Evolutionary conservation across 2,113 vertebrate genomes (phyloP).

Genomic region (Chlorodrepanis virens): DNA sequence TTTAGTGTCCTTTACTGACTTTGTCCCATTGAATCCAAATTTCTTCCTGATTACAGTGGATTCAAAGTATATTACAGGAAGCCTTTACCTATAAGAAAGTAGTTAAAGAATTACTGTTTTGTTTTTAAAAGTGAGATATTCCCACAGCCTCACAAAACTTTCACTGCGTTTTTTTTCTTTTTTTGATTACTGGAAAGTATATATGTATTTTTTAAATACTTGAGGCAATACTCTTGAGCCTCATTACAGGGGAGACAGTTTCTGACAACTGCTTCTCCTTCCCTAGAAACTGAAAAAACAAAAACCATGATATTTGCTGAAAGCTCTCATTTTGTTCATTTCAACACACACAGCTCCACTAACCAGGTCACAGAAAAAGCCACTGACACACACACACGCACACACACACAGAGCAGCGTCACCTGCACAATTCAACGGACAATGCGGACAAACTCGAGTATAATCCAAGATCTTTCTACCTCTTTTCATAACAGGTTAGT

Average conservation of each 20-base stretch:
- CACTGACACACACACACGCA: conserved; percentile 38
- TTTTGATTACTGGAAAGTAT: background rate
- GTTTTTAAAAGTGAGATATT: conserved; percentile 24
- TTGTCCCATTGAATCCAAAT: conserved; percentile 53
- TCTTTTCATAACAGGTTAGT: conserved; percentile 87
- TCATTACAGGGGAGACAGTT: background rate
- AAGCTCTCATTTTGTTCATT: conserved; percentile 59
- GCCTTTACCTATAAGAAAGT: conserved; percentile 54
- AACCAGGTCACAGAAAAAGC: conserved; percentile 78
- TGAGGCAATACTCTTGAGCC: background rate
- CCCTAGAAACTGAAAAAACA: conserved; percentile 56
- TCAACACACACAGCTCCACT: conserved; percentile 68
- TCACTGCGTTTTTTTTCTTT: background rate
- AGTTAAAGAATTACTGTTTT: conserved; percentile 44
- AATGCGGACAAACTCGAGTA: conserved; percentile 77
- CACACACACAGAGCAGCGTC: conserved; percentile 65
- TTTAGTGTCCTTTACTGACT: conserved; percentile 40
- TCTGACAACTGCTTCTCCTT: conserved; percentile 18
- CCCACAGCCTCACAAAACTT: conserved; percentile 18
- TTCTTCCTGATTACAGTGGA: conserved; percentile 44
- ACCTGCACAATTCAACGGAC: conserved; percentile 75
- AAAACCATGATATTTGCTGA: conserved; percentile 69
- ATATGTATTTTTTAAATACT: background rate
- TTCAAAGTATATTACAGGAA: conserved; percentile 54
- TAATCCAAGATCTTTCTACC: conserved; percentile 82